phyloP scores from a whole-genome alignment of 1,140 invertebrate species.

The Lysiphlebus fabarum region DNA sequence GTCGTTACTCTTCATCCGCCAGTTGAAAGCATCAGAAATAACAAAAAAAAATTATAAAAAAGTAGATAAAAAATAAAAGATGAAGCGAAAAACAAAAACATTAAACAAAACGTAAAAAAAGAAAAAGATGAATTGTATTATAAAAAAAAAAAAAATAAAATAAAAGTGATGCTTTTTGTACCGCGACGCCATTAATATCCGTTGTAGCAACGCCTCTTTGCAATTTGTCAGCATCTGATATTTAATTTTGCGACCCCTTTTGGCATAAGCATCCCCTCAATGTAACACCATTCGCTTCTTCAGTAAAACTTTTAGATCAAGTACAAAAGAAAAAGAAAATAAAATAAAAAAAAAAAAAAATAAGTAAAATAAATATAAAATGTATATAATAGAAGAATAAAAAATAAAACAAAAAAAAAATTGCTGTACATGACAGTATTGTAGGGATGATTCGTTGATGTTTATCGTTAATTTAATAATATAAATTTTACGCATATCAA shows the following conservation, averaged over 20 bases:
- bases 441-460: not conserved
- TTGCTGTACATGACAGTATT: not conserved
- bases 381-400: too few species aligned
- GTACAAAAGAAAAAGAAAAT: too few species aligned
- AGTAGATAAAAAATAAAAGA: not conserved
- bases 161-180: constrained; percentile 51
- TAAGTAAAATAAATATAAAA: too few species aligned
- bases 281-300: too few species aligned
- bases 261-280: constrained; percentile 1
- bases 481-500: not conserved
- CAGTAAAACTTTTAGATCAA: too few species aligned
- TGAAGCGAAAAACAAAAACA: constrained; percentile 12
- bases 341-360: too few species aligned
- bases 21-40: constrained; percentile 38
- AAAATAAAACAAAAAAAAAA: too few species aligned
- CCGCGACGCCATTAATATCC: constrained; percentile 54
- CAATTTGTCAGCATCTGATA: constrained; percentile 59
- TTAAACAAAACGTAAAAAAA: not conserved
- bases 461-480: not conserved
- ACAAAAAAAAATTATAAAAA: constrained; percentile 31
- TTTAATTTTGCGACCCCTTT: constrained; percentile 54
- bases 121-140: too few species aligned
- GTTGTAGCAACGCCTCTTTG: constrained; percentile 52
- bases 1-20: constrained; percentile 54
- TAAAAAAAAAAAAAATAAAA: constrained; percentile 34